A percentile compares a stretch with the other conserved stretches of the same genome.
These are phyloP conservation scores for Boloria euphrosyne DNA, from an alignment of 2,888 invertebrate genomes.

Conservation along the genomic window DNA sequence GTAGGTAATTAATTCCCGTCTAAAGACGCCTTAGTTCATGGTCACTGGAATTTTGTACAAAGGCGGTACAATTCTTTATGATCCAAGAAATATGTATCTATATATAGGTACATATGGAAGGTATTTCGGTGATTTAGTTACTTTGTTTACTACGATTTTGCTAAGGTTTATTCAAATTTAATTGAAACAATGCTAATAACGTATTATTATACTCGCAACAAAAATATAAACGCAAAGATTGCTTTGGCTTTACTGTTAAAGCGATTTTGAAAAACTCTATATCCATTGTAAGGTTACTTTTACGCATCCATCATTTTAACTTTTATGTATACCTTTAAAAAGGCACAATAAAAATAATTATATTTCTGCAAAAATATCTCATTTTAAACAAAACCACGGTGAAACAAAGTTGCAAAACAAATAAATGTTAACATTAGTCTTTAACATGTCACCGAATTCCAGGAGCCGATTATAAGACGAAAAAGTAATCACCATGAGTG, in stretches of 20 bases:
- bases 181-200: too few relatives aligned
- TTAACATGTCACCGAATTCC: slow-evolving; percentile 27
- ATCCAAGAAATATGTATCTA: neutral
- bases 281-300: too few relatives aligned
- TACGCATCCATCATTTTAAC: too few relatives aligned
- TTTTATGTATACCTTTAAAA: too few relatives aligned
- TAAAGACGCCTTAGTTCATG: slow-evolving; percentile 25
- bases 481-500: slow-evolving; percentile 26
- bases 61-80: neutral
- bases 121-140: slow-evolving; percentile 5
- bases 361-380: too few relatives aligned
- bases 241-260: too few relatives aligned
- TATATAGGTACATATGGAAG: neutral
- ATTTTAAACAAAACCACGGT: too few relatives aligned
- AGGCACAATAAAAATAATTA: too few relatives aligned
- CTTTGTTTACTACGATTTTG: neutral
- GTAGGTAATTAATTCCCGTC: slow-evolving; percentile 47
- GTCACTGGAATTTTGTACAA: slow-evolving; percentile 4
- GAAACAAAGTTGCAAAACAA: neutral
- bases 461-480: slow-evolving; percentile 14
- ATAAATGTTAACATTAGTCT: slow-evolving; percentile 11
- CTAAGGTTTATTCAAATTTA: neutral
- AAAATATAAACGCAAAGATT: too few relatives aligned
- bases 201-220: too few relatives aligned
- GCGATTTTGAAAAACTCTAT: too few relatives aligned